Base-by-base conservation (phyloP, 2,113 vertebrate genomes). In the Toxostoma redivivum region DNA sequence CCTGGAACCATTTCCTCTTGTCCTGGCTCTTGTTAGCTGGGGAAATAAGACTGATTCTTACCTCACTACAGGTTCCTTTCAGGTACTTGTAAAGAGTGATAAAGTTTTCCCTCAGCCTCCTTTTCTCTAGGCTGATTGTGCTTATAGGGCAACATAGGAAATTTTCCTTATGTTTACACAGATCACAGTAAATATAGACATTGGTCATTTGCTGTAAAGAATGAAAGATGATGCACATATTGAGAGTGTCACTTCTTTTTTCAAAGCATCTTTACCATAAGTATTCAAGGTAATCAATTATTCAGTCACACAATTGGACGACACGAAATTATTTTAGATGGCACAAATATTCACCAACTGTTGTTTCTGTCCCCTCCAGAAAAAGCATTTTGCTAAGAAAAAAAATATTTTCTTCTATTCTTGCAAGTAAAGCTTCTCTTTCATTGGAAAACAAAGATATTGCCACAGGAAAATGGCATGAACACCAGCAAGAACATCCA, bases 241-340 rank as follows among this genome's bases (percentile, higher is more conserved):
- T 78, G 42, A 57, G 28, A 45, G 70, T 58, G 25, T 23, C 27
- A 73, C 9, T 10, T 8, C 0, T 9, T 24, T 82, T 42, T 78
- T 1, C n/a, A 2, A 71, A 83, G 56, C 9, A 74, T 31, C 35
- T 87, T 88, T 56, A 53, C 12, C 12, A 10, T 22, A 37, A 79
- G 20, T 13, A 37, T 17, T 67, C 14, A 62, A 81, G 28, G 13
- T 48, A 67, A 45, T 44, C 38, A 62, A 42, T 60, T 65, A 69
- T 21, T 62, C 31, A 71, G 70, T 58, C 64, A 62, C 42, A 54
- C 20, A 58, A 5, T 10, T 33, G 14, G 30, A 47, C 42, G 10
- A 58, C 27, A 31, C 0, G 0, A 19, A 90, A 60, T 38, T 82
- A 47, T 28, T 87, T 69, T 38, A 66, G 35, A 58, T 0, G 1